phyloP scores from a whole-genome alignment of 2,113 vertebrate species.

The Saccopteryx bilineata region DNA sequence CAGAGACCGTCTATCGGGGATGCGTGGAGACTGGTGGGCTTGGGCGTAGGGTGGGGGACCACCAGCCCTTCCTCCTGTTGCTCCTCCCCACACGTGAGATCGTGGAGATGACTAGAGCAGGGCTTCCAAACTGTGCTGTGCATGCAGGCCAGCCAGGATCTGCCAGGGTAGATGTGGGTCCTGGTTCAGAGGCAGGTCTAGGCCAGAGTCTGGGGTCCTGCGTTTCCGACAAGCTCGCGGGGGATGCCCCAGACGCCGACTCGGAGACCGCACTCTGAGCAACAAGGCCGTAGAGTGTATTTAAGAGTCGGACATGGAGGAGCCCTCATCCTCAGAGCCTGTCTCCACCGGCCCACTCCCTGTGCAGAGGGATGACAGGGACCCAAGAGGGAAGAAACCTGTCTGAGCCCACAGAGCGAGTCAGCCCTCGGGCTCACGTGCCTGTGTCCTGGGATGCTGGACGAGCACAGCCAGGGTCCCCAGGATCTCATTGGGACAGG shows the following conservation, averaged over 20 bases:
- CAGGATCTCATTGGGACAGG: not conserved
- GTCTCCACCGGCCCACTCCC: not conserved
- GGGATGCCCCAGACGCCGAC: not conserved
- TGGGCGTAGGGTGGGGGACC: not conserved
- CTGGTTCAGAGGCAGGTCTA: not conserved
- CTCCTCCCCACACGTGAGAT: not conserved
- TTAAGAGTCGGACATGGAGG: not conserved
- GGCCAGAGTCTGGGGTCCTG: not conserved
- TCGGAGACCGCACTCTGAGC: not conserved
- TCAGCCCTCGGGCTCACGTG: not conserved
- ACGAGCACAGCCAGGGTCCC: not conserved
- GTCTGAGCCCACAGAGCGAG: not conserved
- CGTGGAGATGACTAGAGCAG: not conserved
- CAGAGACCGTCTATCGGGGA: not conserved
- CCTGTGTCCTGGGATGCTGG: not conserved
- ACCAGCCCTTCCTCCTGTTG: not conserved
- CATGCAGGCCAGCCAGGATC: rapidly evolving
- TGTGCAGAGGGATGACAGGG: not conserved
- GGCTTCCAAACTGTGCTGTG: not conserved
- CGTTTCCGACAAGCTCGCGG: not conserved
- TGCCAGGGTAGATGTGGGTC: not conserved
- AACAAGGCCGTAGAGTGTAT: not conserved
- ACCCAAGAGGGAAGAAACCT: not conserved
- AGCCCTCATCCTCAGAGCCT: not conserved
- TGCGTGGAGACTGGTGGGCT: rapidly evolving